phyloP scores from a whole-genome alignment of 2,113 vertebrate genomes.

The Spheniscus mendiculus region DNA sequence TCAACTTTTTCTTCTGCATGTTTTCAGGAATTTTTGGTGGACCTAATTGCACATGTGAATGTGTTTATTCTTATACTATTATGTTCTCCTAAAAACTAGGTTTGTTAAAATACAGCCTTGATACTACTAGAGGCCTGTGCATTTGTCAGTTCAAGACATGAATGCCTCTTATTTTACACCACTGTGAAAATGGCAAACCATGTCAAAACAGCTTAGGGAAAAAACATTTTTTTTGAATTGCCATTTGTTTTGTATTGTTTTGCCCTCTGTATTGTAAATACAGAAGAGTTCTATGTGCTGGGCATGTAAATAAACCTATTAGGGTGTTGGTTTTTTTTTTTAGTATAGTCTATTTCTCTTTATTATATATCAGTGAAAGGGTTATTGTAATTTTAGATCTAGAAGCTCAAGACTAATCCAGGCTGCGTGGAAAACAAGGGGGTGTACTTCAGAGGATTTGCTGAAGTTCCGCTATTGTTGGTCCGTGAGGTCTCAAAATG shows the following conservation, averaged over 20 bases:
- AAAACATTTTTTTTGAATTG: not conserved
- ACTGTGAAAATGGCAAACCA: not conserved
- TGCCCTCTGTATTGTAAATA: slow-evolving; percentile 6
- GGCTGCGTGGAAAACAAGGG: slow-evolving; percentile 70
- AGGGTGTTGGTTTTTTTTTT: slow-evolving; percentile 12
- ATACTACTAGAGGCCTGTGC: fast-evolving
- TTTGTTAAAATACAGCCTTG: not conserved
- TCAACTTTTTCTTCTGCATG: not conserved
- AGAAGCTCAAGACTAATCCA: slow-evolving; percentile 68
- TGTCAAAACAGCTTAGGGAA: not conserved
- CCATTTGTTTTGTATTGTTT: slow-evolving; percentile 35
- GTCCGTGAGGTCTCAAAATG: slow-evolving; percentile 36
- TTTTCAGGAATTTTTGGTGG: not conserved
- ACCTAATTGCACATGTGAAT: too few relatives aligned
- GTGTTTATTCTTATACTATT: not conserved
- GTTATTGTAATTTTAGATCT: slow-evolving; percentile 67
- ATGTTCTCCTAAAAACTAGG: not conserved
- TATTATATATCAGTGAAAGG: slow-evolving; percentile 54
- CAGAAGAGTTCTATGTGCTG: slow-evolving; percentile 20
- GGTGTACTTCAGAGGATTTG: slow-evolving; percentile 72
- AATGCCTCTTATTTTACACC: not conserved
- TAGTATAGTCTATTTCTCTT: slow-evolving; percentile 60
- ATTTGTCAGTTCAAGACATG: fast-evolving
- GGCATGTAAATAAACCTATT: slow-evolving; percentile 58
- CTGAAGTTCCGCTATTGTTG: slow-evolving; percentile 66